Evolutionary conservation across 2,113 vertebrate genomes (phyloP).

Genomic region (Apteryx owenii): DNA sequence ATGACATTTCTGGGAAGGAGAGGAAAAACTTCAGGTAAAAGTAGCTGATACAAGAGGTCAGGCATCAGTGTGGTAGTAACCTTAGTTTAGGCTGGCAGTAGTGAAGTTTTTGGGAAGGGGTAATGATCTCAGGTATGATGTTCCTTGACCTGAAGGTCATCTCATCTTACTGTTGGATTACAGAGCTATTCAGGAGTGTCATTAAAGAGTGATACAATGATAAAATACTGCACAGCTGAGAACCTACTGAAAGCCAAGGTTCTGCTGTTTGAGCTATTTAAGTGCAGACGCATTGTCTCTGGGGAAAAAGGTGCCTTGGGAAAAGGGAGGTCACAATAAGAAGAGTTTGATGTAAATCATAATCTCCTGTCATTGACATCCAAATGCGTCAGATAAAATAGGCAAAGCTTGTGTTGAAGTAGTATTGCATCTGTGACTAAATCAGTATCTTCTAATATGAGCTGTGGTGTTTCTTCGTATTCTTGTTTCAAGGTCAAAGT

Average conservation of each 20-base stretch:
- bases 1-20: not conserved
- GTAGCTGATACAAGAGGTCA: not conserved
- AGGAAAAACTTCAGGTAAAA: not conserved
- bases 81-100: not conserved
- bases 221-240: not conserved
- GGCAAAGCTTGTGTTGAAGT: not conserved
- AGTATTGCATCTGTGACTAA: not conserved
- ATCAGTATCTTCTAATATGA: not conserved
- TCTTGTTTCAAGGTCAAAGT: not conserved
- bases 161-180: not conserved
- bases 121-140: fast-evolving
- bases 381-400: not conserved
- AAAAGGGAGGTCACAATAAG: not conserved
- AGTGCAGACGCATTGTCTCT: not conserved
- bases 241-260: not conserved
- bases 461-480: not conserved
- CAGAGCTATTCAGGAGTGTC: not conserved
- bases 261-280: not conserved
- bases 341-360: not conserved
- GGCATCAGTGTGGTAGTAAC: not conserved
- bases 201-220: not conserved
- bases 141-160: not conserved
- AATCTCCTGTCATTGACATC: not conserved
- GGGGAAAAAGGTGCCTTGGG: not conserved
- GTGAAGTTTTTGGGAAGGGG: not conserved